phyloP scores from a whole-genome alignment of 53 echinoderm and acorn worm species.

The Echinometra lucunter region DNA sequence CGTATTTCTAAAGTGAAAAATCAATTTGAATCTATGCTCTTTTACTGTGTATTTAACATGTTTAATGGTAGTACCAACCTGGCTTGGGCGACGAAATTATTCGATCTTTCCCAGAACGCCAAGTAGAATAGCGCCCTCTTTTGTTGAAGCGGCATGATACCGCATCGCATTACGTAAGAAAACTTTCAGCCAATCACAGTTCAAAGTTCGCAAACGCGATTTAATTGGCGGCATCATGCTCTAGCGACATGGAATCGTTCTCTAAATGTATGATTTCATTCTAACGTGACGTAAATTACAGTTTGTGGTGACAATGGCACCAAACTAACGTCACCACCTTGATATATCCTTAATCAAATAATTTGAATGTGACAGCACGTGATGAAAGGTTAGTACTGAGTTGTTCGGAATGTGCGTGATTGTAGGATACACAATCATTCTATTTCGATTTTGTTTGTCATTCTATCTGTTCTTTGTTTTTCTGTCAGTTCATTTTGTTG shows the following conservation, averaged over 20 bases:
- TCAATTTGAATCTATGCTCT: too few relatives aligned
- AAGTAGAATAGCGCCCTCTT: background rate
- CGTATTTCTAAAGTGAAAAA: too few relatives aligned
- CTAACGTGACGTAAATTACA: background rate
- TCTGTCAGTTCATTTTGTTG: background rate
- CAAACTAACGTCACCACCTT: background rate
- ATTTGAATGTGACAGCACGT: background rate
- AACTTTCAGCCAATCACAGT: constrained; percentile 32
- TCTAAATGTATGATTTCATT: background rate
- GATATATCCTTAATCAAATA: too few relatives aligned
- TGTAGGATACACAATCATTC: background rate
- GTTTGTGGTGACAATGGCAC: background rate
- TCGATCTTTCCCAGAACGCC: background rate
- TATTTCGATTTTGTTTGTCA: background rate
- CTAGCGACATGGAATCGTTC: background rate
- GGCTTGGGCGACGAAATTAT: background rate
- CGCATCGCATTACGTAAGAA: background rate
- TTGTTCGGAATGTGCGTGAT: background rate
- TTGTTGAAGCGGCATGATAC: background rate
- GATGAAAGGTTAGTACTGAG: background rate
- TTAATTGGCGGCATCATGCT: background rate
- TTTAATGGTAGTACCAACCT: background rate
- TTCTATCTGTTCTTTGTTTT: background rate
- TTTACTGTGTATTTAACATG: background rate
- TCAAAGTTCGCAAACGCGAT: background rate